Percentiles rank a stretch among this genome's conserved stretches.
Evolutionary conservation across 2,888 invertebrate species (phyloP).

Genomic region (Mythimna ferrago): DNA sequence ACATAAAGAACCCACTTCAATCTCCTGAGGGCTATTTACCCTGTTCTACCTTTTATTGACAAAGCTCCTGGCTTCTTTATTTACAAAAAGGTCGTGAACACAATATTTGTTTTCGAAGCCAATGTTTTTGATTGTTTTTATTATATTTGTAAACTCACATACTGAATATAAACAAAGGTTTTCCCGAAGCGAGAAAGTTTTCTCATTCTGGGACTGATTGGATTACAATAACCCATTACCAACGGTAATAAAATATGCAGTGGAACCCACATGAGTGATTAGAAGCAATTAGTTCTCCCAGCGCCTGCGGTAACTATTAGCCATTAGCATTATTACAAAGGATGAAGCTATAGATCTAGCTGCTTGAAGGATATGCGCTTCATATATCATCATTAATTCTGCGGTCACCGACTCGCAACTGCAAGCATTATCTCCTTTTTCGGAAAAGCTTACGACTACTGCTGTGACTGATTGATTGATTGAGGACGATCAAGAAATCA

Average conservation of each 20-base stretch:
- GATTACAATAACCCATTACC: conserved; percentile 29
- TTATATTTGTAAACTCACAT: conserved; percentile 20
- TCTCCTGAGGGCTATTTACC: conserved; percentile 28
- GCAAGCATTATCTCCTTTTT: conserved; percentile 42
- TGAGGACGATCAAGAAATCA: conserved; percentile 38
- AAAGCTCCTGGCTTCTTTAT: conserved; percentile 30
- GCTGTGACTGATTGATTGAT: conserved; percentile 46
- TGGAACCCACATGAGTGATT: conserved; percentile 32
- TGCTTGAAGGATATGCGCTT: conserved; percentile 3
- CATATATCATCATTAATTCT: conserved; percentile 12
- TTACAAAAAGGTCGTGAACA: conserved; percentile 12
- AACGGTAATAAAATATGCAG: conserved; percentile 30
- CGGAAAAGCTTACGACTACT: conserved; percentile 11
- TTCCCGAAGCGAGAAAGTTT: conserved; percentile 22
- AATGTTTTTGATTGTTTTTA: conserved; percentile 27
- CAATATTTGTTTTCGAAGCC: conserved; percentile 35
- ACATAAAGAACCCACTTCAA: conserved; percentile 27
- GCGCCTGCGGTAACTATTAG: conserved; percentile 36
- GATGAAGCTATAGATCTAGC: background rate
- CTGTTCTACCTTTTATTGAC: conserved; percentile 39
- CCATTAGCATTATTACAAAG: conserved; percentile 45
- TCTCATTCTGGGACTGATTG: conserved; percentile 21
- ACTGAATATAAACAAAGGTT: conserved; percentile 13
- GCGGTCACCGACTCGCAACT: conserved; percentile 5
- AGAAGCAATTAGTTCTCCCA: conserved; percentile 28